These are phyloP conservation scores for Lucifuga dentata DNA, from an alignment of 2,113 vertebrate species.

Conservation along the genomic window DNA sequence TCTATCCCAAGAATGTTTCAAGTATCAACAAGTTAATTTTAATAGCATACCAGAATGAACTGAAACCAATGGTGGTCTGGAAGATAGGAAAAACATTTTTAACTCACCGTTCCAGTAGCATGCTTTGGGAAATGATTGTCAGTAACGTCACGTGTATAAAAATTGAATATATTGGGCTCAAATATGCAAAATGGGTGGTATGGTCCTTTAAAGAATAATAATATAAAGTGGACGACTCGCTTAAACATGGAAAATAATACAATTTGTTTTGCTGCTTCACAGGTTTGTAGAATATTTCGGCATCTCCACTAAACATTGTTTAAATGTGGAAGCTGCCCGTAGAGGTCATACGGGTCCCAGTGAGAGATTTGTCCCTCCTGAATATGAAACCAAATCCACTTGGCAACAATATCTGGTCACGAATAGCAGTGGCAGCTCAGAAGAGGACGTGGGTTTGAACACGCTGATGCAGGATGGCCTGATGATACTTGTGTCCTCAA, in stretches of 20 bases:
- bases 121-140: too few species aligned
- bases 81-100: too few species aligned
- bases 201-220: too few species aligned
- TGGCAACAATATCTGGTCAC: not conserved
- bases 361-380: not conserved
- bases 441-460: not conserved
- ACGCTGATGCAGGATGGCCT: constrained; percentile 29
- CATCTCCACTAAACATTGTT: not conserved
- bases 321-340: not conserved
- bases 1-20: too few species aligned
- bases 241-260: not conserved
- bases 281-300: not conserved
- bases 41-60: too few species aligned
- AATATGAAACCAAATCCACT: constrained; percentile 6
- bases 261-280: not conserved
- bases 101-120: too few species aligned
- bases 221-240: not conserved
- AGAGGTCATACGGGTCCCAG: constrained; percentile 8
- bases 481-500: constrained; percentile 17
- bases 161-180: too few species aligned
- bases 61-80: too few species aligned
- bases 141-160: too few species aligned
- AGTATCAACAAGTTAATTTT: too few species aligned
- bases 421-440: not conserved
- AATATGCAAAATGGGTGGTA: too few species aligned